These are phyloP conservation scores for Chunga burmeisteri DNA, from an alignment of 2,113 vertebrate genomes.

Conservation along the genomic window DNA sequence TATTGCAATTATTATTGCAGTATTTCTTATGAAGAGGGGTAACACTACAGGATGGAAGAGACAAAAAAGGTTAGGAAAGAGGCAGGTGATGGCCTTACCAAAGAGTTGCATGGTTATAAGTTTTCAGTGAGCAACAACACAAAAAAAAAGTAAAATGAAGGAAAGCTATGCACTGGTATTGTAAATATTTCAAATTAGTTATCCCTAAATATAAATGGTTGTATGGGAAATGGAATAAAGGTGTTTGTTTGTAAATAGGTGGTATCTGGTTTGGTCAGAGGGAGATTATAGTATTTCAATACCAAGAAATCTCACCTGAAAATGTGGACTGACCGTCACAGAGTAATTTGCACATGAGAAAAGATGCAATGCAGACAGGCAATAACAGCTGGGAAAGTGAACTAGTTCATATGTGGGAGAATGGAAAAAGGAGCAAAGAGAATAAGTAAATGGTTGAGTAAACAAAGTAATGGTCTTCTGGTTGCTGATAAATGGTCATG, in stretches of 20 bases:
- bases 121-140: not conserved
- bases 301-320: not conserved
- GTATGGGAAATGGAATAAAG: not conserved
- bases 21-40: not conserved
- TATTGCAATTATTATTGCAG: not conserved
- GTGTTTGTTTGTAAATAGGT: not conserved
- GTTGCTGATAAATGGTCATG: not conserved
- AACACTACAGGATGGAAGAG: not conserved
- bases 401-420: not conserved
- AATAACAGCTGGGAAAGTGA: not conserved
- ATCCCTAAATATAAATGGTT: not conserved
- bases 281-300: not conserved
- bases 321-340: not conserved
- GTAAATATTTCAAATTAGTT: not conserved
- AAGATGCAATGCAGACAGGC: not conserved
- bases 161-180: not conserved
- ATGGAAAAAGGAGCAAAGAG: not conserved
- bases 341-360: not conserved
- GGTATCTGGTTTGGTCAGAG: not conserved
- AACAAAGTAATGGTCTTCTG: not conserved
- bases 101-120: not conserved
- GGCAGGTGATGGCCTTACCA: not conserved
- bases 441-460: not conserved
- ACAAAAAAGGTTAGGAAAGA: not conserved
- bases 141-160: not conserved